Evolutionary conservation across 2,888 invertebrate species (phyloP), one percentile per base, ranked within the genome.

Genomic region (Tenthredo amoena): DNA sequence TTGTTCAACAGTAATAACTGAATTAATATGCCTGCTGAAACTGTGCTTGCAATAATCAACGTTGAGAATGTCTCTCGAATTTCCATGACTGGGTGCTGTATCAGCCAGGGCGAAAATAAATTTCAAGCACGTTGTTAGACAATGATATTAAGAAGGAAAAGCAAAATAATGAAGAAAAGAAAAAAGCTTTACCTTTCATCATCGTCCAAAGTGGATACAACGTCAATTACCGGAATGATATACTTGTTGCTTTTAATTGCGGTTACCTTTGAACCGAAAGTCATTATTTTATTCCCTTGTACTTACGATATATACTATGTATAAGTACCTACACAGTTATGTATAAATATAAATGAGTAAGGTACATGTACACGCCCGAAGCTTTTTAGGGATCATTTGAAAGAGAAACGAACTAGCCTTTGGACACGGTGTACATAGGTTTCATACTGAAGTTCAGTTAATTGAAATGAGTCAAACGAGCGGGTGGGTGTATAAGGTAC

Each of bases 211-310:
- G 76, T 12, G 76, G 31, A 76, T 76, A 47, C 15, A 43, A 76
- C 18, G 71, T 40, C 71, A 72, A 72, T 72, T 72, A 40, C 71
- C 37, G n/a, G n/a, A 40, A 37, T 34, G 40, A 40, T 40, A 72
- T 72, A 37, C 76, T 76, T 76, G 76, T 76, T 76, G 50, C 76
- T 76, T 50, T 76, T 76, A 76, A 76, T 76, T 76, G 71, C 71
- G 47, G 76, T 76, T 47, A 72, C 40, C 47, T 76, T 12, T 31
- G 26, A 47, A 40, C 76, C 31, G 12, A 47, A 76, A 21, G 12
- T 76, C 76, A 26, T 76, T 76, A 47, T 76, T 76, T 76, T 76
- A 43, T 76, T 47, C 47, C 37, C 26, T 47, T 47, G 76, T 34
- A 26, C 26, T 26, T 62, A 26, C 26, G 26, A 21, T 9, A 34